Base-by-base conservation (phyloP, 2,888 invertebrate genomes). In the Amblyjoppa proteus region DNA sequence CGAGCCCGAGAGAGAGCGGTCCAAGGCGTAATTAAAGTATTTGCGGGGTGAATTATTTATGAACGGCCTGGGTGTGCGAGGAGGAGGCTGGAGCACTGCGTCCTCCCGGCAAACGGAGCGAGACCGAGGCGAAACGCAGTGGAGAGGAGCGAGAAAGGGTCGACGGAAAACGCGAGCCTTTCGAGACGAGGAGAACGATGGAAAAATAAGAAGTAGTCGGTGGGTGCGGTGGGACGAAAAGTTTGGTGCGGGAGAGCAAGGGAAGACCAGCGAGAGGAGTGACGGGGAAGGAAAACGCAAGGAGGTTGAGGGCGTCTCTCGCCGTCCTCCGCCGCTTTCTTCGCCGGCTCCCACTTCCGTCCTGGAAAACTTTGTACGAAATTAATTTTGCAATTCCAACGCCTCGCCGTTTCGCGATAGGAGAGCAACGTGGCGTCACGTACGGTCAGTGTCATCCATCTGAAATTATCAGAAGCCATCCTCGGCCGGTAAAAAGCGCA, bases 371-470 rank as follows among this genome's bases (percentile, higher is more conserved):
- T 90, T 91, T 83, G 64, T 86, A 85, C 87, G 85, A 90, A 90
- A 91, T 92, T 91, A 92, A 91, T 91, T 92, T 90, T 90, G 90
- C 90, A 90, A 90, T 91, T 91, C 89, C 81, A 91, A 90, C 90
- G 91, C 7, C 16, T 16, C 74, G 58, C 80, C 49, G 74, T 56
- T 70, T 70, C 51, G 68, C 78, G 82, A 83, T 80, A 73, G 82
- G 49, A 70, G 53, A 74, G 61, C 38, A 79, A 70, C 74, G 75
- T 76, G 78, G 68, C 70, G 75, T 66, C 61, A 64, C 61, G 61
- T 64, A 64, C 61, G 61, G 31, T 64, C 61, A 34, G 61, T 64
- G 61, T 64, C 61, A n/a, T 64, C 61, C 34, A 34, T 58, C 58
- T 28, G 7, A 31, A 64, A 64, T 64, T 64, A 64, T 64, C n/a